Conservation (phyloP, 2,888 invertebrate genomes). For the Fragum sueziense region DNA sequence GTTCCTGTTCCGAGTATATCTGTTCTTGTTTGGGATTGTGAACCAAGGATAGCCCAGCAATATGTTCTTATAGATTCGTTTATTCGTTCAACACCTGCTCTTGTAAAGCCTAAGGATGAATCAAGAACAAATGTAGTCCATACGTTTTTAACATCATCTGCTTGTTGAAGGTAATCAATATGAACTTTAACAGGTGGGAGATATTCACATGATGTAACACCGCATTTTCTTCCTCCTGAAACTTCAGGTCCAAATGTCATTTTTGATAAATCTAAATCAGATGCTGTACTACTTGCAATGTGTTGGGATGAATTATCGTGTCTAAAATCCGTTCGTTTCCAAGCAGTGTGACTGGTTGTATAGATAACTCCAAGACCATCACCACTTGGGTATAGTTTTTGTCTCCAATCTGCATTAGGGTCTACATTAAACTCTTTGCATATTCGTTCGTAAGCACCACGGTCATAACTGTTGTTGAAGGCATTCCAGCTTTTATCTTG, state of each 20-base stretch:
- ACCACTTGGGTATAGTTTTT: conserved; percentile 27
- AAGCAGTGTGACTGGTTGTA: conserved; percentile 9
- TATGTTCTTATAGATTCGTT: conserved; percentile 34
- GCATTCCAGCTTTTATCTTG: conserved; percentile 33
- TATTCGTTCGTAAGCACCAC: conserved; percentile 30
- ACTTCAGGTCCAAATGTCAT: conserved; percentile 34
- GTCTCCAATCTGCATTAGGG: conserved; percentile 11
- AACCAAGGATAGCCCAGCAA: conserved; percentile 38
- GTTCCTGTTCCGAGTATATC: conserved; percentile 32
- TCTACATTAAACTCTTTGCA: conserved; percentile 35
- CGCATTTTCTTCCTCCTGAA: conserved; percentile 22
- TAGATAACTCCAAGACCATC: conserved; percentile 17
- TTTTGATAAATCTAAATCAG: conserved; percentile 21
- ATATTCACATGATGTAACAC: conserved; percentile 29
- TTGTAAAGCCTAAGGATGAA: conserved; percentile 36
- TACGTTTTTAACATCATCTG: conserved; percentile 10
- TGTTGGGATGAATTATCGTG: conserved; percentile 14
- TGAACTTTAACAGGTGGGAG: conserved; percentile 28
- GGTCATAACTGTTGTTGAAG: conserved; percentile 28
- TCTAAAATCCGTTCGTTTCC: conserved; percentile 20
- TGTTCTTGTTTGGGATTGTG: conserved; percentile 42
- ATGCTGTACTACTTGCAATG: conserved; percentile 4
- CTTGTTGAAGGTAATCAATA: conserved; percentile 31
- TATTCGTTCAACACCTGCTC: conserved; percentile 32
- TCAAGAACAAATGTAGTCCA: conserved; percentile 37